These are phyloP conservation scores for Oasisia sp. DNA, from an alignment of 2,888 invertebrate species.

Conservation along the genomic window DNA sequence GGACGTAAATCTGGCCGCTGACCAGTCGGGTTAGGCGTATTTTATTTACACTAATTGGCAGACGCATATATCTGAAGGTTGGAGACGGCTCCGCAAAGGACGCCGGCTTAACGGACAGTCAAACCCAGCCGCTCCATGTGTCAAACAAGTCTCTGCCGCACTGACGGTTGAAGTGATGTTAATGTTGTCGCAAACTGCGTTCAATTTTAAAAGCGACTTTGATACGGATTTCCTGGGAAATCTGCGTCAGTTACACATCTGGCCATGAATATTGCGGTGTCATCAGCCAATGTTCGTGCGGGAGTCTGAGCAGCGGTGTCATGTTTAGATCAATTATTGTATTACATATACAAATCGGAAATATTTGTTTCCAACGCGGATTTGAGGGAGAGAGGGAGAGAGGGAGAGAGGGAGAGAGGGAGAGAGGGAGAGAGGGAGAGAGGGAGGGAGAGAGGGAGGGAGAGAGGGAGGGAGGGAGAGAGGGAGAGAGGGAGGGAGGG, in stretches of 20 bases:
- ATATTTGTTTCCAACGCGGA: no score
- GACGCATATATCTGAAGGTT: neutral
- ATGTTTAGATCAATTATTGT: no score
- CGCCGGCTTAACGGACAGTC: neutral
- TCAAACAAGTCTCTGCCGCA: neutral
- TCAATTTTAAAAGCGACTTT: no score
- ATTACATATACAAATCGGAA: no score
- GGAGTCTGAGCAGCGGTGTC: no score
- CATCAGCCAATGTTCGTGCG: neutral
- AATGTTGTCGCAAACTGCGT: no score
- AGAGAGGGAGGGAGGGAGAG: neutral
- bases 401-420: neutral
- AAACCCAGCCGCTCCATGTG: neutral
- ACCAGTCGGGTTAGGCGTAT: neutral
- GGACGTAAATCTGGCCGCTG: neutral
- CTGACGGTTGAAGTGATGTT: neutral
- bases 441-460: neutral
- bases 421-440: neutral
- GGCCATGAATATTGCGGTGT: neutral
- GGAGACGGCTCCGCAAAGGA: neutral
- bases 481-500: neutral
- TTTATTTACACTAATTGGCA: neutral
- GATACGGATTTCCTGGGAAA: no score
- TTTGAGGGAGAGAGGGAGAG: slow-evolving; percentile 6
- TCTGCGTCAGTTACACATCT: neutral